Conservation (phyloP, 2,888 invertebrate genomes). For the Plebejus melissa region DNA sequence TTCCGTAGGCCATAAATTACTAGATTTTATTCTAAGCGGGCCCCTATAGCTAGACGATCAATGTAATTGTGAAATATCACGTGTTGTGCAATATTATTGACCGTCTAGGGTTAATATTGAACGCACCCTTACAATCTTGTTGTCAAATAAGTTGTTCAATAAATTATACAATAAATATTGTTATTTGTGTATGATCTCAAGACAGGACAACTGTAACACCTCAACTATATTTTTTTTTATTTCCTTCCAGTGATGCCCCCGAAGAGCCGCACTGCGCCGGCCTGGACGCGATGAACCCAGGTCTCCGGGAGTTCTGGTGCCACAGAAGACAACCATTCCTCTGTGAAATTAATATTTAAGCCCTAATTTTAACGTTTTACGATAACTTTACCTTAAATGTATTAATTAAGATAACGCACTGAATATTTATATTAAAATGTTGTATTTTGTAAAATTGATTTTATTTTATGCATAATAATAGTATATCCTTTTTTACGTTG, state of each 20-base stretch:
- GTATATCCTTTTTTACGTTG: too few species aligned
- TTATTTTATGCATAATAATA: not conserved
- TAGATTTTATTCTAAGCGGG: too few species aligned
- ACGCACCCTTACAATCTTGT: too few species aligned
- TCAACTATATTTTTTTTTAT: not conserved
- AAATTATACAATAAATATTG: too few species aligned
- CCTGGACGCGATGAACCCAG: constrained; percentile 54
- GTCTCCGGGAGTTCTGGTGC: constrained; percentile 62
- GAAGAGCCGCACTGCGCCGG: constrained; percentile 61
- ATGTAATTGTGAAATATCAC: too few species aligned
- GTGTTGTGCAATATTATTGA: too few species aligned
- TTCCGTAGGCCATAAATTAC: too few species aligned
- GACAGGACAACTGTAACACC: too few species aligned
- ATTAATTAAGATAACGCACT: constrained; percentile 23
- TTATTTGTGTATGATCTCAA: too few species aligned
- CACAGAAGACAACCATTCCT: constrained; percentile 53
- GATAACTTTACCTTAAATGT: constrained; percentile 26
- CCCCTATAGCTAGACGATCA: too few species aligned
- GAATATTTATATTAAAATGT: constrained; percentile 16
- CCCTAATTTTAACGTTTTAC: constrained; percentile 21
- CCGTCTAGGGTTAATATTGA: too few species aligned
- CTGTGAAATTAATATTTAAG: constrained; percentile 47
- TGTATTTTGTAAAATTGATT: not conserved
- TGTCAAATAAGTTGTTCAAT: too few species aligned
- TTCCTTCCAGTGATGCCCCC: constrained; percentile 44